Percentiles rank a stretch among this genome's conserved stretches.
phyloP scores from a whole-genome alignment of 2,888 invertebrate genomes.

The Orthonychiurus folsomi region DNA sequence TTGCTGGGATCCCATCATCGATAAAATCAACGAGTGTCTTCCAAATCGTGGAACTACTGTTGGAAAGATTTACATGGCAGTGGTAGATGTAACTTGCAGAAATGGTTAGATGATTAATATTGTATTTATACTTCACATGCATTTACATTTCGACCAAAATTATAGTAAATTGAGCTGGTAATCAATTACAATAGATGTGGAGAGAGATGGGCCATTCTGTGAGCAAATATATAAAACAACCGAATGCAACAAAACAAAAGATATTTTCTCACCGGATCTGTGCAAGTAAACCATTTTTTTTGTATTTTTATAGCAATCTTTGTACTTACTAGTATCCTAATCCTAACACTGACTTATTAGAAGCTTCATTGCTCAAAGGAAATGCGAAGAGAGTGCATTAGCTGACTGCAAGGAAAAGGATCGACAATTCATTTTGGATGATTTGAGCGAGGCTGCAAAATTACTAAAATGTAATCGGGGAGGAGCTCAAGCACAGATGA shows the following conservation, averaged over 20 bases:
- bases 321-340: background rate
- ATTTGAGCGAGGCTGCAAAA: background rate
- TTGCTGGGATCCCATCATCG: constrained; percentile 3
- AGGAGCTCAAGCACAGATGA: too few species aligned
- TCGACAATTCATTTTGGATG: background rate
- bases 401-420: background rate
- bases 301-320: background rate
- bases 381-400: background rate
- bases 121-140: too few species aligned
- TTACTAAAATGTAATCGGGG: background rate
- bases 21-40: background rate
- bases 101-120: background rate
- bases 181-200: too few species aligned
- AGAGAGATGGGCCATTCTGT: background rate
- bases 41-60: background rate
- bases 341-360: background rate
- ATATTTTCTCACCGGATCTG: background rate
- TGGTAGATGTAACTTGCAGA: background rate
- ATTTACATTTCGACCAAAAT: too few species aligned
- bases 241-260: background rate
- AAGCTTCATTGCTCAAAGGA: background rate
- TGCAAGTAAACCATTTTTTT: background rate
- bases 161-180: too few species aligned
- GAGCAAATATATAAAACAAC: background rate
- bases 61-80: background rate